A percentile compares a stretch with the other conserved stretches of the same genome.
phyloP scores from a whole-genome alignment of 2,797 vertebrate species.

The Smutsia gigantea region DNA sequence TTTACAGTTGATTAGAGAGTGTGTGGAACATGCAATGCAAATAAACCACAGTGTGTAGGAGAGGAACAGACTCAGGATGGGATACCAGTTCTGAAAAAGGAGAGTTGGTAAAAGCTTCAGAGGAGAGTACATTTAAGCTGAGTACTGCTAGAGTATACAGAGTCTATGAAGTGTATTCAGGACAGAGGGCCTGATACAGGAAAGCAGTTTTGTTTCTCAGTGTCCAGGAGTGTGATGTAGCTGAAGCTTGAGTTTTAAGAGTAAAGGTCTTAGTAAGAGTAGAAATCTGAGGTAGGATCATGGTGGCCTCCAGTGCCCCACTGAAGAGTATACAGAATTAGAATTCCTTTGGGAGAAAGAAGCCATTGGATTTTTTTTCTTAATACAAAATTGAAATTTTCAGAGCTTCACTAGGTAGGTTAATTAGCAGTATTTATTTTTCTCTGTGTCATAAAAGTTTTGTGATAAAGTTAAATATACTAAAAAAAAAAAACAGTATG shows the following conservation, averaged over 20 bases:
- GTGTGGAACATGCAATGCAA: background rate
- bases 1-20: background rate
- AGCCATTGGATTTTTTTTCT: background rate
- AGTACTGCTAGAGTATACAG: no score
- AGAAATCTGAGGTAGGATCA: background rate
- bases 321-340: background rate
- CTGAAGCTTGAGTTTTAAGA: background rate
- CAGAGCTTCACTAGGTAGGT: background rate
- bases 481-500: background rate
- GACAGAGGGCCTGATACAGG: background rate
- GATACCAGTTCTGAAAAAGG: background rate
- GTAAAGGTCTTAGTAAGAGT: background rate
- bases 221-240: background rate
- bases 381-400: background rate
- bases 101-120: background rate
- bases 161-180: no score
- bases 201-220: background rate
- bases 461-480: slow-evolving; percentile 1
- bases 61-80: background rate
- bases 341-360: background rate
- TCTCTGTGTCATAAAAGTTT: background rate
- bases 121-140: background rate
- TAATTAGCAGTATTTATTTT: background rate
- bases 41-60: background rate
- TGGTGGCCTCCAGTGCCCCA: background rate